phyloP scores from a whole-genome alignment of 1,140 invertebrate species.

The Panagrolaimus sp. region DNA sequence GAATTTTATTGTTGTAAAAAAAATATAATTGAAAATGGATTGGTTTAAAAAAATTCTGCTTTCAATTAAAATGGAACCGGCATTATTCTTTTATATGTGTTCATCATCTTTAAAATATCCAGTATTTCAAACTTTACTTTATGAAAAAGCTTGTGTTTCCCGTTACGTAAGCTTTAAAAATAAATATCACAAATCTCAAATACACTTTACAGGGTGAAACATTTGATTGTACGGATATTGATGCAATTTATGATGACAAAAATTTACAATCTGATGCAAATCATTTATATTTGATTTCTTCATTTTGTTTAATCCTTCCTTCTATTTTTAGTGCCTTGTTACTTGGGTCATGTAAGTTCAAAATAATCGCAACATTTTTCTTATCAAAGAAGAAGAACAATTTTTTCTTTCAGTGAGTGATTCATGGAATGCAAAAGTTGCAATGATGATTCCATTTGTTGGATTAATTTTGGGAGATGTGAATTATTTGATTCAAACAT shows the following conservation, averaged over 20 bases:
- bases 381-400: neutral
- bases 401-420: constrained; percentile 46
- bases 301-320: constrained; percentile 45
- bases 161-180: constrained; percentile 25
- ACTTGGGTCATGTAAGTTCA: constrained; percentile 43
- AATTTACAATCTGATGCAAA: constrained; percentile 41
- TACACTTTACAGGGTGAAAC: constrained; percentile 8
- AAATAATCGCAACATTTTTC: neutral
- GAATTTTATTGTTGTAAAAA: no score
- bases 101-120: constrained; percentile 44
- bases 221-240: constrained; percentile 27
- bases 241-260: constrained; percentile 32
- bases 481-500: constrained; percentile 48
- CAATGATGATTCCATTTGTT: constrained; percentile 49
- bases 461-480: constrained; percentile 46
- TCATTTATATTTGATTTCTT: constrained; percentile 42
- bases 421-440: constrained; percentile 36
- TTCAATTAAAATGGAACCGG: constrained; percentile 34
- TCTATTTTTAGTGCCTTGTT: constrained; percentile 43
- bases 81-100: constrained; percentile 43
- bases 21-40: no score
- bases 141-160: constrained; percentile 44
- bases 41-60: no score
- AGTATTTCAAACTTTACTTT: constrained; percentile 47
- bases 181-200: neutral